These are phyloP conservation scores for Hemibagrus wyckioides DNA, from an alignment of 2,113 vertebrate species.

Conservation along the genomic window DNA sequence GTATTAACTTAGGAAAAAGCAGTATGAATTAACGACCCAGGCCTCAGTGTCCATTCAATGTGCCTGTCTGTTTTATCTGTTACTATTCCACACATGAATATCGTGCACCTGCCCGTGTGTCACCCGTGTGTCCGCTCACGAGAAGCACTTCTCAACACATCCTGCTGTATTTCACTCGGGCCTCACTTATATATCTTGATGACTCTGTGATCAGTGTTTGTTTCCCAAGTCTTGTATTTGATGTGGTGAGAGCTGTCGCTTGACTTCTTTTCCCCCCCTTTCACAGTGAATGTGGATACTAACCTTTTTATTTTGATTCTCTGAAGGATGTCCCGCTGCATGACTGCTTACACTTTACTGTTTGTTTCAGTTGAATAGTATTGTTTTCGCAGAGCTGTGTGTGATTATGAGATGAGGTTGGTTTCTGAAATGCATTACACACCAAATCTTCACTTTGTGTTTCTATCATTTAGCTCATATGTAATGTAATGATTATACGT, in stretches of 20 bases:
- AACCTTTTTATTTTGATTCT: background rate
- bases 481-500: background rate
- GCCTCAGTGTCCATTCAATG: conserved; percentile 11
- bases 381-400: background rate
- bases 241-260: conserved; percentile 42
- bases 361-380: conserved; percentile 12
- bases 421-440: background rate
- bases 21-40: background rate
- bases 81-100: conserved; percentile 17
- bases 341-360: conserved; percentile 30
- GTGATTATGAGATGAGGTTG: background rate
- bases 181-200: conserved; percentile 29
- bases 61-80: conserved; percentile 37
- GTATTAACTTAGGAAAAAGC: background rate
- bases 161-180: conserved; percentile 15
- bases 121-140: conserved; percentile 4
- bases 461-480: background rate
- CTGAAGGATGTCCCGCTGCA: conserved; percentile 35
- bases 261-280: conserved; percentile 15
- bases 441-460: background rate
- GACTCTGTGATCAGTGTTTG: conserved; percentile 6
- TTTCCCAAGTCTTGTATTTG: conserved; percentile 26
- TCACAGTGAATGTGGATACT: conserved; percentile 21
- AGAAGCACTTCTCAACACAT: conserved; percentile 26
- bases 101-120: conserved; percentile 29